Percentiles rank a stretch among this genome's conserved stretches.
These are phyloP conservation scores for Ammodytes marinus DNA, from an alignment of 2,113 vertebrate species.

Conservation along the genomic window DNA sequence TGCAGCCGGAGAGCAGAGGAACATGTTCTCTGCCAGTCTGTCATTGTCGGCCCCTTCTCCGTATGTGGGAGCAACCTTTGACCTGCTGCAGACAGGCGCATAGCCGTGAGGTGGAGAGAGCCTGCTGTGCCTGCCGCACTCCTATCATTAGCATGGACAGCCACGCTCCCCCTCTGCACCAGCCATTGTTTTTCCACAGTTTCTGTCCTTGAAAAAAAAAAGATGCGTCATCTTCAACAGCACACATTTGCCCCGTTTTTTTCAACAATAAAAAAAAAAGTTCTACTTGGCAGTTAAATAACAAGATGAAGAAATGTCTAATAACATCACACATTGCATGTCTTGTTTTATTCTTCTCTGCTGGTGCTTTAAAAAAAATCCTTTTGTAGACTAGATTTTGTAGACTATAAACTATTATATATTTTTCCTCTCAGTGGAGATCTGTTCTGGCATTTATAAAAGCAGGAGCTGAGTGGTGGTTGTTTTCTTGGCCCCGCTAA, in stretches of 20 bases:
- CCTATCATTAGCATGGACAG: slow-evolving; percentile 80
- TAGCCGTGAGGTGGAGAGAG: slow-evolving; percentile 67
- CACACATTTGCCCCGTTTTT: neutral
- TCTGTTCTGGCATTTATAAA: slow-evolving; percentile 15
- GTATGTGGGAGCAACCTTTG: slow-evolving; percentile 72
- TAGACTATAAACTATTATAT: slow-evolving; percentile 1
- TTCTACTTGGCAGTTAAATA: slow-evolving; percentile 16
- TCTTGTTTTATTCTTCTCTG: slow-evolving; percentile 4
- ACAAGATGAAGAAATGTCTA: slow-evolving; percentile 20
- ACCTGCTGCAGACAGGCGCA: slow-evolving; percentile 69
- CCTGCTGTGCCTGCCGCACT: slow-evolving; percentile 70
- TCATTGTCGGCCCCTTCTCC: slow-evolving; percentile 47
- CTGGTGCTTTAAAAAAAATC: neutral
- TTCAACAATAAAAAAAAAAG: too few relatives aligned
- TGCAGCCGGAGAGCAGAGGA: slow-evolving; percentile 29
- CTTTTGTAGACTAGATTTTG: neutral
- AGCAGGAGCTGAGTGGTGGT: slow-evolving; percentile 28
- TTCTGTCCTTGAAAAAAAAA: slow-evolving; percentile 61
- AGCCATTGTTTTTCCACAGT: slow-evolving; percentile 63
- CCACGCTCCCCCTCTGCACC: slow-evolving; percentile 72
- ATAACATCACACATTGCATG: neutral
- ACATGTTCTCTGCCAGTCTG: slow-evolving; percentile 57
- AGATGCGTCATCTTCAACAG: slow-evolving; percentile 33
- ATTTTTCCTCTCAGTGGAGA: slow-evolving; percentile 16
- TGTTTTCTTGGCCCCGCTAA: slow-evolving; percentile 32